phyloP scores from a whole-genome alignment of 2,113 vertebrate genomes.

The Scomber colias region DNA sequence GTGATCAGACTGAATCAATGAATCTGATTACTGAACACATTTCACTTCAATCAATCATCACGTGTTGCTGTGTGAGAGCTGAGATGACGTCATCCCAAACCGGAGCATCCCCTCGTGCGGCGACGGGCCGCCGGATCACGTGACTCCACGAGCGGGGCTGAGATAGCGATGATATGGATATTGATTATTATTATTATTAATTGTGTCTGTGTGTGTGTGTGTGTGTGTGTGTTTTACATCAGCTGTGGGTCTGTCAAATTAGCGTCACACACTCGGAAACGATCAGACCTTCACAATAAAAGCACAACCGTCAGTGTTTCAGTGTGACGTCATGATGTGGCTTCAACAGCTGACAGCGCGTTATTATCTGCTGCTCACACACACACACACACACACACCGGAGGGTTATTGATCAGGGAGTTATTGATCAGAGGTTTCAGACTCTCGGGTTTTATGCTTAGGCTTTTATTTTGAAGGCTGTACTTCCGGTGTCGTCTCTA shows the following conservation, averaged over 20 bases:
- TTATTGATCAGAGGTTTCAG: no score
- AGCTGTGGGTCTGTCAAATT: constrained; percentile 1
- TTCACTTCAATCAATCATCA: no score
- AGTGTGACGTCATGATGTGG: no score
- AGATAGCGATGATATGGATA: no score
- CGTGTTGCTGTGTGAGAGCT: background rate
- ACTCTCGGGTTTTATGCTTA: no score
- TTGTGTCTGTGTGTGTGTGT: background rate
- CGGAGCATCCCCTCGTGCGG: background rate
- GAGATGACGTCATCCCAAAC: constrained; percentile 32
- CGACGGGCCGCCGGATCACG: background rate
- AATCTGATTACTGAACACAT: no score
- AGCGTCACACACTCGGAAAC: constrained; percentile 16
- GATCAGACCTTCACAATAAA: constrained; percentile 48
- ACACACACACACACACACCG: no score
- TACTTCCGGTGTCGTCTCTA: constrained; percentile 19
- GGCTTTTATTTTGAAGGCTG: constrained; percentile 55
- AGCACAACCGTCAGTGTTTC: background rate
- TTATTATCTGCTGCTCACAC: no score
- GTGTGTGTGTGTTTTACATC: background rate
- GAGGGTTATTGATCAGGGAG: no score
- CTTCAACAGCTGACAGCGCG: no score
- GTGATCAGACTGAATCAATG: no score
- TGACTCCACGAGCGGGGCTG: background rate
- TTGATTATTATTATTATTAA: no score